phyloP scores from a whole-genome alignment of 2,797 vertebrate genomes.

The Sciurus vulgaris region DNA sequence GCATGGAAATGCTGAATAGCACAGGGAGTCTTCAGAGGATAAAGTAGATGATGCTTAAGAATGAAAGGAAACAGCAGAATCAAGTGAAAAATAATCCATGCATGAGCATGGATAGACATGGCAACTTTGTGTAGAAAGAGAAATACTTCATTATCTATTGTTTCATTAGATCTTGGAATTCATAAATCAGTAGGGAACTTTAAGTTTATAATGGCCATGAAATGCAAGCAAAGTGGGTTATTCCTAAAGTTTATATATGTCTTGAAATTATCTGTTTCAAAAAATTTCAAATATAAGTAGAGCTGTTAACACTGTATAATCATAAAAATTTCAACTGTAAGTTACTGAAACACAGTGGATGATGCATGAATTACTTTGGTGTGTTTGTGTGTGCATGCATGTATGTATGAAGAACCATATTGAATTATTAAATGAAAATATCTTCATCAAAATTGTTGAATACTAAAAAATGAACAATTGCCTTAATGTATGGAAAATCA shows the following conservation, averaged over 20 bases:
- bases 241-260: background rate
- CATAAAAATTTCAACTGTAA: background rate
- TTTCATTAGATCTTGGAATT: conserved; percentile 38
- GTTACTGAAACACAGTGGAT: conserved; percentile 19
- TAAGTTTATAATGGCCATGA: background rate
- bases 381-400: background rate
- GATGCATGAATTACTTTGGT: background rate
- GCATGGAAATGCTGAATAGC: conserved; percentile 26
- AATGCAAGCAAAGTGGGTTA: conserved; percentile 2
- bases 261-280: background rate
- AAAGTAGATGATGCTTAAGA: conserved; percentile 49
- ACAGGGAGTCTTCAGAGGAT: conserved; percentile 23
- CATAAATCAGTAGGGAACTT: conserved; percentile 15
- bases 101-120: background rate
- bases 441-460: background rate
- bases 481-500: background rate
- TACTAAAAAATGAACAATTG: background rate
- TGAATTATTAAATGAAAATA: conserved; percentile 45
- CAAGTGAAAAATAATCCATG: conserved; percentile 51
- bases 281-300: background rate
- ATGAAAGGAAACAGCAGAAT: conserved; percentile 55
- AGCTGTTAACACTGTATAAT: background rate
- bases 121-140: background rate
- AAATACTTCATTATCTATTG: background rate
- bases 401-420: background rate